A percentile compares a stretch with the other conserved stretches of the same genome.
Evolutionary conservation across 2,888 invertebrate genomes (phyloP).

Genomic region (Trichopria drosophilae): DNA sequence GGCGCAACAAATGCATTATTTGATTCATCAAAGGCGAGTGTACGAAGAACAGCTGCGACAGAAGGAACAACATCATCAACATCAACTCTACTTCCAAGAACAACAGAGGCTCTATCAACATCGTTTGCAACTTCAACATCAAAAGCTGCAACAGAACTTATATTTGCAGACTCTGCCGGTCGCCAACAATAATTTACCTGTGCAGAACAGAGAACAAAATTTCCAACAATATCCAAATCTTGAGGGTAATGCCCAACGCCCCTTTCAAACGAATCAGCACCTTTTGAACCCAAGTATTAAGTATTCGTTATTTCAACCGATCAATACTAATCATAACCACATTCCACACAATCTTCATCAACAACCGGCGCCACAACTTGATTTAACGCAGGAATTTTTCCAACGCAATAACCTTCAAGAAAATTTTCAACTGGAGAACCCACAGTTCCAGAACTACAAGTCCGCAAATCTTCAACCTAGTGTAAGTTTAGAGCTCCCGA

Average conservation of each 20-base stretch:
- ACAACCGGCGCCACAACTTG: too few species aligned
- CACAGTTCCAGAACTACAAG: too few species aligned
- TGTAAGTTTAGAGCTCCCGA: slow-evolving; percentile 50
- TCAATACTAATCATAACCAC: too few species aligned
- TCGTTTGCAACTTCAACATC: slow-evolving; percentile 50
- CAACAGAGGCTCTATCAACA: slow-evolving; percentile 47
- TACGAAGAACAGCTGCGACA: slow-evolving; percentile 61
- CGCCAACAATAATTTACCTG: too few species aligned
- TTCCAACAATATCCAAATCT: background rate
- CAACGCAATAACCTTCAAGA: too few species aligned
- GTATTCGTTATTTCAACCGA: too few species aligned
- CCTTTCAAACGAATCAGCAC: too few species aligned
- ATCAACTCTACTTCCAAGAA: slow-evolving; percentile 47
- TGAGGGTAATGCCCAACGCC: too few species aligned
- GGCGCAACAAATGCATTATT: slow-evolving; percentile 70
- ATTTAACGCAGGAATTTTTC: too few species aligned
- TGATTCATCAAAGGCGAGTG: slow-evolving; percentile 68
- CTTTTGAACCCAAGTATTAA: too few species aligned
- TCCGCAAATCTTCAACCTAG: slow-evolving; percentile 53
- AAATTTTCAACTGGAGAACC: too few species aligned
- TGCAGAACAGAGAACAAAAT: background rate
- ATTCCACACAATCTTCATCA: too few species aligned
- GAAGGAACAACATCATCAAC: slow-evolving; percentile 54
- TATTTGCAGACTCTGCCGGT: slow-evolving; percentile 49
- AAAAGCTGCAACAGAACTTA: slow-evolving; percentile 54